phyloP scores from a whole-genome alignment of 2,113 vertebrate genomes.

The Platysteira castanea region DNA sequence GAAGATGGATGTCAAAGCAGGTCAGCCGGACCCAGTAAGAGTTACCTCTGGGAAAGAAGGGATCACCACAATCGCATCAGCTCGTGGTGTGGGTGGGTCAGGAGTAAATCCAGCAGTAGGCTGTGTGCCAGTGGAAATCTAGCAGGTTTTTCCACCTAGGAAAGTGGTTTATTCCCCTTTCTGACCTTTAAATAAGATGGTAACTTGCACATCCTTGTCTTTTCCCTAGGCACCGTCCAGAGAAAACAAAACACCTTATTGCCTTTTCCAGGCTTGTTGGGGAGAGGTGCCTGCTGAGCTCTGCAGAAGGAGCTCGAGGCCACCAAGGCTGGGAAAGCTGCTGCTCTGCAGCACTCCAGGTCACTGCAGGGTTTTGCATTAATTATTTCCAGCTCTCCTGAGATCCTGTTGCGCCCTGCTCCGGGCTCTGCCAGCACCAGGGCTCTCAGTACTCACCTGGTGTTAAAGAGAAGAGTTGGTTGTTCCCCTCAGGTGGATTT shows the following conservation, averaged over 20 bases:
- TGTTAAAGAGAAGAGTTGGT: neutral
- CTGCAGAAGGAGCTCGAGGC: neutral
- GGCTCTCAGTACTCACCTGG: neutral
- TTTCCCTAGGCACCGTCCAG: neutral
- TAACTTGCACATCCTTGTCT: neutral
- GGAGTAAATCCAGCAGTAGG: neutral
- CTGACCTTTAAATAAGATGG: neutral
- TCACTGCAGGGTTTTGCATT: neutral
- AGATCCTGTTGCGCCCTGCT: neutral
- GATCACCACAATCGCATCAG: neutral
- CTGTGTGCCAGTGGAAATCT: neutral
- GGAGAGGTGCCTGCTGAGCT: neutral
- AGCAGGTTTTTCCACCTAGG: neutral
- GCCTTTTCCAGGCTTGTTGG: neutral
- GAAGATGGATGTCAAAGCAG: neutral
- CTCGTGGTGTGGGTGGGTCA: neutral
- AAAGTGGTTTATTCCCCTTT: neutral
- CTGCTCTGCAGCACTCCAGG: neutral
- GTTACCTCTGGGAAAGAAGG: neutral
- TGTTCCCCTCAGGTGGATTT: neutral
- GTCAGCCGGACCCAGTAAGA: neutral
- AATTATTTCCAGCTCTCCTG: neutral
- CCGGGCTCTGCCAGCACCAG: neutral
- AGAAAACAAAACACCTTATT: neutral
- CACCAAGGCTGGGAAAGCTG: neutral